Evolutionary conservation across 2,888 invertebrate genomes (phyloP), one percentile per base, ranked within the genome.

Genomic region (Diarsia brunnea): DNA sequence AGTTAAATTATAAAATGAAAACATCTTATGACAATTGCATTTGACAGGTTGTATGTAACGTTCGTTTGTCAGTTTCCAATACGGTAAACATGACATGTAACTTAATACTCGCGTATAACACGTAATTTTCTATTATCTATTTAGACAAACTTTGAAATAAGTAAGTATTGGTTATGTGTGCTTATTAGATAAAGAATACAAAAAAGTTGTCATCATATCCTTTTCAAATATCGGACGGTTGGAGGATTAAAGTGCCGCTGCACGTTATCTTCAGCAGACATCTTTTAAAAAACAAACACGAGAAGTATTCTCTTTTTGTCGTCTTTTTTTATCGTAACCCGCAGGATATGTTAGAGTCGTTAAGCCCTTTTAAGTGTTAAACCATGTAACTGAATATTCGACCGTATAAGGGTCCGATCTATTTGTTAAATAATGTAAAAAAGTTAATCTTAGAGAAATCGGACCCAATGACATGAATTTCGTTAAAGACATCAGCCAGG

Each of bases 311-410:
- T 94, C 94, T 95, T 95, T 96, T 96, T 95, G 94, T 95, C 91
- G 92, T 94, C 90, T 96, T 95, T 95, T 86, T 96, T 96, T 95
- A 95, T 95, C 95, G 96, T 96, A 96, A 95, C 95, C 96, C 96
- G 96, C 96, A 96, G 96, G 96, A 96, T 96, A 96, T 96, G 96
- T 96, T 96, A 95, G 95, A 95, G 95, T 96, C 96, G 96, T 96
- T 96, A 96, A 96, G 96, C 95, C 95, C 96, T 96, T 96, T 96
- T 96, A 96, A 96, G 96, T 96, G 96, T 96, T 96, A 96, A 96
- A 96, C 96, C 96, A 95, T 96, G 96, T 96, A 96, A 96, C 96
- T 95, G 96, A 96, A 96, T 96, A 96, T 96, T 96, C 93, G 95
- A 95, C 90, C 95, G 95, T 95, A 94, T 93, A 95, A 95, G 95